Conservation (phyloP, 92 coral and sea anemone genomes). For the Porites cylindrica region DNA sequence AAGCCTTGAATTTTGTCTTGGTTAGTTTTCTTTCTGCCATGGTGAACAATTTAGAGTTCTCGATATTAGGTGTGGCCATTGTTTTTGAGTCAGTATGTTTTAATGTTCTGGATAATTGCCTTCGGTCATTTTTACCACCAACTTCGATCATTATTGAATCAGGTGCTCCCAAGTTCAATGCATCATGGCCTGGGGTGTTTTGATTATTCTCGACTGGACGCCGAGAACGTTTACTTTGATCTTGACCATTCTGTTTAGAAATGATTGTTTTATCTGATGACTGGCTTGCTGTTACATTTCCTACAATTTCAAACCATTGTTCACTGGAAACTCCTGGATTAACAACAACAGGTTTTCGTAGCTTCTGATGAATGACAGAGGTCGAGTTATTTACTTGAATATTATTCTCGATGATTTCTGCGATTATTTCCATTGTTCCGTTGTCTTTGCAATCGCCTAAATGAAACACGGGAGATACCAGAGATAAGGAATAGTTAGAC, state of each 20-base stretch:
- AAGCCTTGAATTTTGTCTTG: neutral
- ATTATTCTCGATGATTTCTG: slow-evolving; percentile 52
- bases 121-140: neutral
- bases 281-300: slow-evolving; percentile 6
- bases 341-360: neutral
- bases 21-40: neutral
- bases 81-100: too few relatives aligned
- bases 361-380: neutral
- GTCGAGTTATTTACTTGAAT: neutral
- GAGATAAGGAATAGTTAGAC: slow-evolving; percentile 77
- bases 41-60: neutral
- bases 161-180: neutral
- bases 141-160: neutral
- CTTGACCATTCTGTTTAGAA: neutral
- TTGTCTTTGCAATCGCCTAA: slow-evolving; percentile 82
- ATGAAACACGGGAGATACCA: slow-evolving; percentile 74
- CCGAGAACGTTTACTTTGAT: neutral
- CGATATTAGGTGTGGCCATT: neutral
- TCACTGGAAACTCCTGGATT: slow-evolving; percentile 18
- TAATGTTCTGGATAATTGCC: too few relatives aligned
- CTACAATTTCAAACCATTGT: slow-evolving; percentile 35
- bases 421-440: slow-evolving; percentile 69
- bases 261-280: neutral
- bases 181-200: neutral
- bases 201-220: neutral